These are phyloP conservation scores for Choristoneura fumiferana DNA, from an alignment of 1,140 invertebrate species.

Conservation along the genomic window DNA sequence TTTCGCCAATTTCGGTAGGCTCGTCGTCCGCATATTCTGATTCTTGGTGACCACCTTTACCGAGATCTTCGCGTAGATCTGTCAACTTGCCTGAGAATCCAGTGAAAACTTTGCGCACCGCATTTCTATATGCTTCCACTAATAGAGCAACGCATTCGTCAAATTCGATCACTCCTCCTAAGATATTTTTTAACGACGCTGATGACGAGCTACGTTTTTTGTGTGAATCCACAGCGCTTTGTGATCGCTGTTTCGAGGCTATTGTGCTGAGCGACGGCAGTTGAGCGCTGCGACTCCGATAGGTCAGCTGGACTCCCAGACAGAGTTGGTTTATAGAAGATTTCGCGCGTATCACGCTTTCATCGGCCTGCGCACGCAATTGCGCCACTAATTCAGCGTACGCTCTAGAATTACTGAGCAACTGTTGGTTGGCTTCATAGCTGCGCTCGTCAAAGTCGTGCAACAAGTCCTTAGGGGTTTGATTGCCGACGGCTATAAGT, in stretches of 20 bases:
- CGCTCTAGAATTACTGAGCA: constrained; percentile 55
- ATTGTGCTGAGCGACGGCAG: constrained; percentile 22
- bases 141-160: constrained; percentile 36
- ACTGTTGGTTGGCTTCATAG: constrained; percentile 62
- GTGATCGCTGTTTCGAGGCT: constrained; percentile 23
- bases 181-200: constrained; percentile 15
- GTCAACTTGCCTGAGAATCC: constrained; percentile 41
- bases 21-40: too few relatives aligned
- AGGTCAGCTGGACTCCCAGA: constrained; percentile 26
- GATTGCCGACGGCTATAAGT: constrained; percentile 42
- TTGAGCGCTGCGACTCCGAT: constrained; percentile 31
- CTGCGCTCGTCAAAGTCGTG: constrained; percentile 59
- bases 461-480: constrained; percentile 47
- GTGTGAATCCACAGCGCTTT: constrained; percentile 23
- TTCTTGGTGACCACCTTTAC: background rate
- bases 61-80: constrained; percentile 40
- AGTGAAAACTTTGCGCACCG: constrained; percentile 36
- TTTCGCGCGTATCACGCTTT: constrained; percentile 34
- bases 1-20: constrained; percentile 30
- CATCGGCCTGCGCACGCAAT: constrained; percentile 46
- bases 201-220: constrained; percentile 17
- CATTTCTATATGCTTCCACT: constrained; percentile 43
- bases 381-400: constrained; percentile 48
- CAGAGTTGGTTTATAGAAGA: constrained; percentile 50
- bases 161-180: constrained; percentile 33